Evolutionary conservation across 2,888 invertebrate genomes (phyloP).

Genomic region (Polyommatus iphigenia): DNA sequence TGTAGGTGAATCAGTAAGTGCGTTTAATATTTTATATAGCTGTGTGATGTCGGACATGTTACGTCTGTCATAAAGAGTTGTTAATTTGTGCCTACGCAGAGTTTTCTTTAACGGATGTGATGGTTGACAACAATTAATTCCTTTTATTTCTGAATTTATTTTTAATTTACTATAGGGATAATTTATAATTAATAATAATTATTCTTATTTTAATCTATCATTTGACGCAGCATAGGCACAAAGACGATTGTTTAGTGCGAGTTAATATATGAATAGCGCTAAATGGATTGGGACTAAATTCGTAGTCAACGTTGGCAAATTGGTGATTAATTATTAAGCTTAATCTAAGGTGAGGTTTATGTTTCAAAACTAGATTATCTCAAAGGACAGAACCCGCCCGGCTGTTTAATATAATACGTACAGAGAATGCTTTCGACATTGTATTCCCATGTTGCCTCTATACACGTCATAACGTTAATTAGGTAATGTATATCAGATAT

Average conservation of each 20-base stretch:
- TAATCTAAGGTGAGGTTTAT: constrained; percentile 24
- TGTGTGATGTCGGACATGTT: no score
- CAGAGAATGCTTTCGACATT: background rate
- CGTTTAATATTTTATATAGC: no score
- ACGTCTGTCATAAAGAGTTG: no score
- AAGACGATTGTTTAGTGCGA: background rate
- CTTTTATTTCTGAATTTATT: no score
- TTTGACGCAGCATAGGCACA: background rate
- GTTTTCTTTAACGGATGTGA: no score
- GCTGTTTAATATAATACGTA: constrained; percentile 4
- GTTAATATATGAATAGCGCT: background rate
- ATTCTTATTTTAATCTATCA: background rate
- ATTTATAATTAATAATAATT: no score
- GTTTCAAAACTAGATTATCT: constrained; percentile 27
- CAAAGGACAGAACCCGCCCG: constrained; percentile 7
- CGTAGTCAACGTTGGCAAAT: constrained; percentile 15
- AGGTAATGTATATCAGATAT: background rate
- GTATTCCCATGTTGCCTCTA: background rate
- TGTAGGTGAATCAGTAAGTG: no score
- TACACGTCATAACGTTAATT: background rate
- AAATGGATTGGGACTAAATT: background rate
- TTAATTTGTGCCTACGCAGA: no score
- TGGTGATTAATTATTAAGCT: constrained; percentile 26
- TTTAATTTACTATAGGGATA: no score
- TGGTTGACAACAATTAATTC: no score